Percentiles rank a stretch among this genome's conserved stretches.
These are phyloP conservation scores for Poeciliopsis turneri DNA, from an alignment of 2,797 vertebrate species.

Conservation along the genomic window DNA sequence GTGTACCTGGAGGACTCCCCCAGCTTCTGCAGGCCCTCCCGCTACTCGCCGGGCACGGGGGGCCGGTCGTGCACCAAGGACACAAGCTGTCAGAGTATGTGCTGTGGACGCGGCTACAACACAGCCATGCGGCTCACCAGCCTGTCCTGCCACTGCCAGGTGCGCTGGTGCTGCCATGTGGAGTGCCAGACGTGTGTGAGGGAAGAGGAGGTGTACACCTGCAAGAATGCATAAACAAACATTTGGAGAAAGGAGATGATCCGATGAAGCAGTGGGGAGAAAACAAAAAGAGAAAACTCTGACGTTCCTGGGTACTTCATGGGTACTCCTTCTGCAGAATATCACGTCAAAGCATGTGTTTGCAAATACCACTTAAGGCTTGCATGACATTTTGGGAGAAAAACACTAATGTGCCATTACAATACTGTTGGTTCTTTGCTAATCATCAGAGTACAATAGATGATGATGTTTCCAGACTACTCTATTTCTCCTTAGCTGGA, in stretches of 20 bases:
- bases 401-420: constrained; percentile 36
- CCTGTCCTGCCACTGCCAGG: constrained; percentile 96
- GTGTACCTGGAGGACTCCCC: constrained; percentile 97
- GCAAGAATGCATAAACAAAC: constrained; percentile 81
- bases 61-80: constrained; percentile 91
- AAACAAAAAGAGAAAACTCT: constrained; percentile 14
- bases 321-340: constrained; percentile 16
- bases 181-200: constrained; percentile 95
- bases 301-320: constrained; percentile 25
- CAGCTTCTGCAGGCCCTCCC: constrained; percentile 94
- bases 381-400: constrained; percentile 51
- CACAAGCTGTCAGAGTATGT: constrained; percentile 93
- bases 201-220: constrained; percentile 96
- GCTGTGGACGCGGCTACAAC: constrained; percentile 96
- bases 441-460: constrained; percentile 38
- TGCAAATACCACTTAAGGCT: constrained; percentile 34
- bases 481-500: constrained; percentile 58
- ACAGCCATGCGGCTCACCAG: constrained; percentile 92
- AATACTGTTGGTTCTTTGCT: constrained; percentile 38
- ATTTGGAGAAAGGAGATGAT: constrained; percentile 16
- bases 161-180: constrained; percentile 98
- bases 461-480: constrained; percentile 41
- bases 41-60: constrained; percentile 90
- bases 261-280: constrained; percentile 12
- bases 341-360: constrained; percentile 29